Conservation (phyloP, 2,797 vertebrate species). For the Sebastes oblongus region DNA sequence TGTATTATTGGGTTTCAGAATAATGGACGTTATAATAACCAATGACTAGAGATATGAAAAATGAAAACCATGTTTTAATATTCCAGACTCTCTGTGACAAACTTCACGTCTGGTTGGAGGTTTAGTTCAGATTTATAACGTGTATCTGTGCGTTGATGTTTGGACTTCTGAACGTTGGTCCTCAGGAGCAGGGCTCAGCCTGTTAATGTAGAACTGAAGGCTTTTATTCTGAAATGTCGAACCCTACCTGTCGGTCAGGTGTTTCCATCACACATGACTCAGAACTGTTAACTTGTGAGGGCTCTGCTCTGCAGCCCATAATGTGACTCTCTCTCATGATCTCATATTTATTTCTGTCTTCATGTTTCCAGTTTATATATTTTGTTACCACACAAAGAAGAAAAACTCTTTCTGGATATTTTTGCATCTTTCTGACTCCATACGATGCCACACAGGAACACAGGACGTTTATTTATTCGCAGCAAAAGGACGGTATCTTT, state of each 20-base stretch:
- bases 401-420: constrained; percentile 60
- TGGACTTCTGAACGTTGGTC: neutral
- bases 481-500: neutral
- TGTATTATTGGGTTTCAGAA: neutral
- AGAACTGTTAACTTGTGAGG: neutral
- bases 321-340: neutral
- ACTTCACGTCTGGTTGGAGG: neutral
- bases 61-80: neutral
- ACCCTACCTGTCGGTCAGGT: neutral
- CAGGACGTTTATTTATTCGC: constrained; percentile 27
- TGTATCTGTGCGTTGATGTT: neutral
- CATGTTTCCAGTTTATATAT: neutral
- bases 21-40: neutral
- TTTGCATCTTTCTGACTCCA: constrained; percentile 53
- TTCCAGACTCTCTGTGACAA: neutral
- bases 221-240: neutral
- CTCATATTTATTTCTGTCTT: neutral
- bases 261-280: neutral
- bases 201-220: neutral
- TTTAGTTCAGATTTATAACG: neutral
- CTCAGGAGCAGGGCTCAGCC: too few species aligned
- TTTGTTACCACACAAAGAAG: constrained; percentile 31
- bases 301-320: neutral
- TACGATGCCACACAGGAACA: neutral
- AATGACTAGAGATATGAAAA: neutral